These are phyloP conservation scores for Gyrodactylus salaris DNA, from an alignment of 1,140 invertebrate genomes.

Conservation along the genomic window DNA sequence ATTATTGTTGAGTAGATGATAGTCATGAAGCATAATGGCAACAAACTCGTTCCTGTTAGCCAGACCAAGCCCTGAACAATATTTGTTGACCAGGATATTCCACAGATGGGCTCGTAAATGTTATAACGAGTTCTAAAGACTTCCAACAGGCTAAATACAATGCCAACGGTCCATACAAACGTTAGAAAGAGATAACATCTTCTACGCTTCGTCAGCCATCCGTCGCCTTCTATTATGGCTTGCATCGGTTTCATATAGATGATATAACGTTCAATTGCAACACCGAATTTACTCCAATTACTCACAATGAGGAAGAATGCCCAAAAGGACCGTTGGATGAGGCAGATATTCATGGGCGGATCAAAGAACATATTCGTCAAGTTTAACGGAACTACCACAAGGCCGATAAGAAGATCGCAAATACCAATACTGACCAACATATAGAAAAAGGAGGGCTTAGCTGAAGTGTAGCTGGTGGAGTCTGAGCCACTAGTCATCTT, in stretches of 20 bases:
- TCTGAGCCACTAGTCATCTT: background rate
- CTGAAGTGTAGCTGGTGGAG: background rate
- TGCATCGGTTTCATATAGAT: background rate
- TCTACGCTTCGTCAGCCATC: background rate
- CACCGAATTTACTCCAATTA: background rate
- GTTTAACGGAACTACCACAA: background rate
- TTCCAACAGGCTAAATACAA: background rate
- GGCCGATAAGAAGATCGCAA: background rate
- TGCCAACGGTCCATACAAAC: background rate
- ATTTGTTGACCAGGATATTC: background rate
- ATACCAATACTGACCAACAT: background rate
- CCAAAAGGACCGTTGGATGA: background rate
- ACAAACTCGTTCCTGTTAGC: background rate
- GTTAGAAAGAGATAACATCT: background rate
- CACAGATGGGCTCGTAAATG: background rate
- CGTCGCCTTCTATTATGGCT: background rate
- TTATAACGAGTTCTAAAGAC: background rate
- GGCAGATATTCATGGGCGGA: background rate
- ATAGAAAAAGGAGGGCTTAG: background rate
- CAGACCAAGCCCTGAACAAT: background rate
- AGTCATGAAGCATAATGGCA: background rate
- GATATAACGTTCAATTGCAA: background rate
- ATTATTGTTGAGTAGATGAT: background rate
- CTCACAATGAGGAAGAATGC: background rate
- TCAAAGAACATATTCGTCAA: background rate